These are phyloP conservation scores for Emmelina monodactyla DNA, from an alignment of 2,888 invertebrate species.

Conservation along the genomic window DNA sequence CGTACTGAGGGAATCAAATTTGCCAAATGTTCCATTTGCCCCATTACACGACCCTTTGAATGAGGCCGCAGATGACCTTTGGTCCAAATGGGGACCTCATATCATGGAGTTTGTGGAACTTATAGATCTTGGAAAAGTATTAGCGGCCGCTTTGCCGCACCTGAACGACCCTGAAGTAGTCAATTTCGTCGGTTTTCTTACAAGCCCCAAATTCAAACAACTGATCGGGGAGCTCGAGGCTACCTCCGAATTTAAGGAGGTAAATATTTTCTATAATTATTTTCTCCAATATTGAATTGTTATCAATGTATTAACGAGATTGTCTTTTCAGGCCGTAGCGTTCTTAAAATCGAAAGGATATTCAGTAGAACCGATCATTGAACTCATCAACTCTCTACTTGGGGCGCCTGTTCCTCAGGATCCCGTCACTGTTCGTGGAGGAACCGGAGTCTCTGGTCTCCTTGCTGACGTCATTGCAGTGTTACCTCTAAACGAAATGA, in stretches of 20 bases:
- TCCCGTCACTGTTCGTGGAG: slow-evolving; percentile 12
- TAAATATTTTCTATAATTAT: slow-evolving; percentile 13
- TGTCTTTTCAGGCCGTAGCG: slow-evolving; percentile 23
- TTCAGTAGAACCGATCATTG: slow-evolving; percentile 20
- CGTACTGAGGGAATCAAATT: neutral
- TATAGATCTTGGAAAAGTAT: slow-evolving; percentile 22
- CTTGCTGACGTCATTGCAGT: slow-evolving; percentile 21
- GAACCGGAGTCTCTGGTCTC: slow-evolving; percentile 21
- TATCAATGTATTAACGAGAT: slow-evolving; percentile 2
- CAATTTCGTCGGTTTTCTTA: slow-evolving; percentile 22
- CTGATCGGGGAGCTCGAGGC: slow-evolving; percentile 23
- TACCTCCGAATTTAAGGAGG: slow-evolving; percentile 29
- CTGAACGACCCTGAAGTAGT: slow-evolving; percentile 25
- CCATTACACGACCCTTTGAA: too few relatives aligned
- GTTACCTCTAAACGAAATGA: slow-evolving; percentile 25
- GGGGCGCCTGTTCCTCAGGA: slow-evolving; percentile 22
- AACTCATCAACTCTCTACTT: slow-evolving; percentile 21
- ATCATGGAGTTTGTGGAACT: slow-evolving; percentile 23
- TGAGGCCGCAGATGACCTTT: too few relatives aligned
- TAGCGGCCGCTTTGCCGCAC: slow-evolving; percentile 20
- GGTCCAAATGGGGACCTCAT: slow-evolving; percentile 22
- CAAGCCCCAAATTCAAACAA: slow-evolving; percentile 22
- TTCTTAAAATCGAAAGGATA: slow-evolving; percentile 26
- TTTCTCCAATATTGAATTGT: neutral
- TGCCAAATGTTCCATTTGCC: too few relatives aligned